These are phyloP conservation scores for Papilio gigon DNA, from an alignment of 2,888 invertebrate species.

Conservation along the genomic window DNA sequence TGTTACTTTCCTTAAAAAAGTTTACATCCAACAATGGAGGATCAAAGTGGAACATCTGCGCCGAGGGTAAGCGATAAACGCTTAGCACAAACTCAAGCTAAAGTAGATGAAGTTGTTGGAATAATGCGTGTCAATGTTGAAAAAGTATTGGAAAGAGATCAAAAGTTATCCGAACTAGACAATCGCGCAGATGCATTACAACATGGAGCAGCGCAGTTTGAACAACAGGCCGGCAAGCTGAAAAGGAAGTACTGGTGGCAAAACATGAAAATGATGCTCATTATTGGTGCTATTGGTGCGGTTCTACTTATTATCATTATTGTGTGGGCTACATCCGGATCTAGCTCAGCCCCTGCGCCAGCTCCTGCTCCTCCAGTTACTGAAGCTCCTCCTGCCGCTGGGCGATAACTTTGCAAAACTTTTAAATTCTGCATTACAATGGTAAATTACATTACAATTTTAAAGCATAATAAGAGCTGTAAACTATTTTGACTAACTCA, in stretches of 20 bases:
- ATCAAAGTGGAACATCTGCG: slow-evolving; percentile 76
- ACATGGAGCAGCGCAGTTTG: slow-evolving; percentile 97
- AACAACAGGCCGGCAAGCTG: slow-evolving; percentile 97
- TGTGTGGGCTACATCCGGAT: slow-evolving; percentile 80
- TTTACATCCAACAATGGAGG: slow-evolving; percentile 68
- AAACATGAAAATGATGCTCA: slow-evolving; percentile 98
- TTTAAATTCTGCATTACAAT: slow-evolving; percentile 12
- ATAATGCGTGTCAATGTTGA: slow-evolving; percentile 99
- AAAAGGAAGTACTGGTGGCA: slow-evolving; percentile 99
- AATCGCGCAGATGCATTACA: slow-evolving; percentile 97
- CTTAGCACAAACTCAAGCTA: slow-evolving; percentile 79
- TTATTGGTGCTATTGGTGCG: slow-evolving; percentile 92
- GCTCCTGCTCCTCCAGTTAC: slow-evolving; percentile 49
- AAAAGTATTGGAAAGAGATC: slow-evolving; percentile 97
- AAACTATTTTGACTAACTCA: background rate
- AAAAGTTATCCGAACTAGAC: slow-evolving; percentile 96
- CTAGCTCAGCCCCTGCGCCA: slow-evolving; percentile 44
- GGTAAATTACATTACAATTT: background rate
- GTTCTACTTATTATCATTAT: slow-evolving; percentile 92
- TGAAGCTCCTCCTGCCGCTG: slow-evolving; percentile 53
- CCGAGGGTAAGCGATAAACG: slow-evolving; percentile 79
- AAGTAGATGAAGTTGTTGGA: slow-evolving; percentile 88
- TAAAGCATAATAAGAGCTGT: too few relatives aligned
- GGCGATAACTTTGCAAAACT: slow-evolving; percentile 56
- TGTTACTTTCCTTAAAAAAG: slow-evolving; percentile 14